These are phyloP conservation scores for Harlomillsia oculata DNA, from an alignment of 1,140 invertebrate species.

Conservation along the genomic window DNA sequence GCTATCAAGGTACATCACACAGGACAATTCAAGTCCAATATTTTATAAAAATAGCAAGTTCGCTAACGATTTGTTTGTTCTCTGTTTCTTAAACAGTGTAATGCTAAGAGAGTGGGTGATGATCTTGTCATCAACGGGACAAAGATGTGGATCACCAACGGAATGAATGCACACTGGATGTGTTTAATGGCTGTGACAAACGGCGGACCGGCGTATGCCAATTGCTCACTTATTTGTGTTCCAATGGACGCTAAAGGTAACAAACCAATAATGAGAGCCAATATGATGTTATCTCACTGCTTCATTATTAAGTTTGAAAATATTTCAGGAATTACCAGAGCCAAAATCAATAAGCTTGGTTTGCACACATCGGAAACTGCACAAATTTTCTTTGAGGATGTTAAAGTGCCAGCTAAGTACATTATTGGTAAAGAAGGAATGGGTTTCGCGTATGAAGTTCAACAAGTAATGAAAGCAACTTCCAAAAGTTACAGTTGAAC, in stretches of 20 bases:
- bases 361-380: constrained; percentile 50
- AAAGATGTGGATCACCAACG: constrained; percentile 53
- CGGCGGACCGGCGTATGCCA: constrained; percentile 39
- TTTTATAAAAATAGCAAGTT: constrained; percentile 38
- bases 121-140: constrained; percentile 51
- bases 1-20: constrained; percentile 37
- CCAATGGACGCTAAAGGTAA: constrained; percentile 48
- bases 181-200: constrained; percentile 48
- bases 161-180: constrained; percentile 49
- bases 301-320: too few relatives aligned
- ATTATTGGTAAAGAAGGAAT: constrained; percentile 51
- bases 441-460: constrained; percentile 54
- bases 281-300: constrained; percentile 50
- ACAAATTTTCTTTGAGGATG: constrained; percentile 52
- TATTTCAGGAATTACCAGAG: constrained; percentile 38
- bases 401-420: constrained; percentile 46
- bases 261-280: constrained; percentile 47
- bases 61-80: not conserved
- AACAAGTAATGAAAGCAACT: constrained; percentile 50
- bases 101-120: constrained; percentile 43
- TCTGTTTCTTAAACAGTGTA: constrained; percentile 37
- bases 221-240: constrained; percentile 51
- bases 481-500: constrained; percentile 49
- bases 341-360: constrained; percentile 48
- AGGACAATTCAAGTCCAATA: not conserved